A percentile compares a stretch with the other conserved stretches of the same genome.
phyloP scores from a whole-genome alignment of 2,113 vertebrate species.

The Hemiprocne comata region DNA sequence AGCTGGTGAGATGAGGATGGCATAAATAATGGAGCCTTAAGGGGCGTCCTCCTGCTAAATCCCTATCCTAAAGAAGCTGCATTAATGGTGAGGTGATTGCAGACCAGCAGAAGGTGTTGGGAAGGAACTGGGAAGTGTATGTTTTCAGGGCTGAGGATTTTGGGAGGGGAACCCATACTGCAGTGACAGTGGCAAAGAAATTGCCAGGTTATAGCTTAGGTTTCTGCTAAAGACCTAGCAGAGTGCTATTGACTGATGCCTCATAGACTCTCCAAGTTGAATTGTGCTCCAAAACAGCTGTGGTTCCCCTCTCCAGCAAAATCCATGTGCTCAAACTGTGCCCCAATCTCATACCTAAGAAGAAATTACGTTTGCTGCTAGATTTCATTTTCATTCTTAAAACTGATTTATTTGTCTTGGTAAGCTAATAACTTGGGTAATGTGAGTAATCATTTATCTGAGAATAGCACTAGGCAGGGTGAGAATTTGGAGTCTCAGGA shows the following conservation, averaged over 20 bases:
- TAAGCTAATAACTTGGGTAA: conserved; percentile 19
- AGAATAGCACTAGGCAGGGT: background rate
- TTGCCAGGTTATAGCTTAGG: background rate
- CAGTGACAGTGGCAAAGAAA: background rate
- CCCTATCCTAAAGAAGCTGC: background rate
- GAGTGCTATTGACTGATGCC: background rate
- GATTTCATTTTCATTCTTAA: conserved; percentile 25
- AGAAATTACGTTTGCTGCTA: conserved; percentile 33
- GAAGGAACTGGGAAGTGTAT: background rate
- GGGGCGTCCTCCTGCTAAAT: background rate
- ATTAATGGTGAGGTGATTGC: background rate
- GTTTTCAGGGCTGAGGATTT: background rate
- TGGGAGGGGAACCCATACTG: background rate
- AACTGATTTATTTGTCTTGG: conserved; percentile 11
- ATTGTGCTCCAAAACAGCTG: background rate
- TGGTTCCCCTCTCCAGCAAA: background rate
- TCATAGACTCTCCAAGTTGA: background rate
- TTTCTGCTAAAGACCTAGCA: background rate
- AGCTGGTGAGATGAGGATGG: background rate
- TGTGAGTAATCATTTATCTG: background rate
- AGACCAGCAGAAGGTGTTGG: background rate
- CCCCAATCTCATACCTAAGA: background rate
- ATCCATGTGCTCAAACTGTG: conserved; percentile 23
- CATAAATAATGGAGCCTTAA: background rate
- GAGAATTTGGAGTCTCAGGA: background rate